Conservation (phyloP, 1,140 invertebrate genomes). For the Lordiphosa clarofinis region DNA sequence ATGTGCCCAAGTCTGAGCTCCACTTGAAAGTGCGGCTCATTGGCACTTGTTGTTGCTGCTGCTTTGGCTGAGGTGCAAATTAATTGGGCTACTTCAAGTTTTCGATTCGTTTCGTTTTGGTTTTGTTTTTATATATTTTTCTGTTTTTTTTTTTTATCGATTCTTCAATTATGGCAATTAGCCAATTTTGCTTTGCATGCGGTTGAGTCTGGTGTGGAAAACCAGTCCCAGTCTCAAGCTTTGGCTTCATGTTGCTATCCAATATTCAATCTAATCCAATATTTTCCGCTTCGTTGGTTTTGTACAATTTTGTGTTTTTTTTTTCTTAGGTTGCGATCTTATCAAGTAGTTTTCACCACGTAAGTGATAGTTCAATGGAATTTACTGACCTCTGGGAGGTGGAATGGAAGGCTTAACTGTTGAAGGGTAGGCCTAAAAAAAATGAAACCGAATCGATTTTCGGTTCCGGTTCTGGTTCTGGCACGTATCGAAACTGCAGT, state of each 20-base stretch:
- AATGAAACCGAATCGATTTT: too few species aligned
- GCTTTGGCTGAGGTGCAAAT: conserved; percentile 38
- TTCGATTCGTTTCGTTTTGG: conserved; percentile 31
- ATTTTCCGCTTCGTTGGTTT: conserved; percentile 9
- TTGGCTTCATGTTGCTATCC: conserved; percentile 1
- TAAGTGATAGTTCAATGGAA: conserved; percentile 3
- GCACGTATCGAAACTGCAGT: too few species aligned
- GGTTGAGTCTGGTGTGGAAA: neutral
- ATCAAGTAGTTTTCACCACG: conserved; percentile 4
- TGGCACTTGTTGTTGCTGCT: conserved; percentile 2
- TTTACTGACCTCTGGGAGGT: neutral
- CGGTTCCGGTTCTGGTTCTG: too few species aligned
- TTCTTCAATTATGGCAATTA: conserved; percentile 56
- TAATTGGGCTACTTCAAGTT: conserved; percentile 36
- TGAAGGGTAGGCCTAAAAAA: too few species aligned
- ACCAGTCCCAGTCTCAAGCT: conserved; percentile 4
- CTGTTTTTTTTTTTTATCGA: conserved; percentile 24
- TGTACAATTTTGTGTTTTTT: conserved; percentile 1
- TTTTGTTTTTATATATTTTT: conserved; percentile 5
- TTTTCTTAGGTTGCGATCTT: neutral
- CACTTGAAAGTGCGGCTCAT: conserved; percentile 3
- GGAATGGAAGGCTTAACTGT: neutral
- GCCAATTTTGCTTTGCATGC: conserved; percentile 32
- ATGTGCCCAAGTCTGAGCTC: conserved; percentile 9
- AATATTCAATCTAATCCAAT: conserved; percentile 11